phyloP scores from a whole-genome alignment of 2,797 vertebrate species.

The Echiichthys vipera region DNA sequence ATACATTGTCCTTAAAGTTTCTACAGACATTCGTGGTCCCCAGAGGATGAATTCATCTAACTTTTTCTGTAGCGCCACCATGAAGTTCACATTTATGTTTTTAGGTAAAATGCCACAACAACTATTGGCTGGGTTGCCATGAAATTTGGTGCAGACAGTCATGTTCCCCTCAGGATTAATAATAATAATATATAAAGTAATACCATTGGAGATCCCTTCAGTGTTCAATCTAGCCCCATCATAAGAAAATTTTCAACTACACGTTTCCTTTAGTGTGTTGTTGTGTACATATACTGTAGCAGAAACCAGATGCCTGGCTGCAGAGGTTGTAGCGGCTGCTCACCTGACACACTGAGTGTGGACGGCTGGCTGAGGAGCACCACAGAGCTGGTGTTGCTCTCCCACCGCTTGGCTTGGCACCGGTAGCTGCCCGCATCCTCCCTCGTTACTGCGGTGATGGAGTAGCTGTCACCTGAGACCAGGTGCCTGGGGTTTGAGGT shows the following conservation, averaged over 20 bases:
- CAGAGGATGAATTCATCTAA: not conserved
- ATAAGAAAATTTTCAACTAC: too few species aligned
- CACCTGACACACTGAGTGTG: constrained; percentile 71
- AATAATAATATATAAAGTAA: too few species aligned
- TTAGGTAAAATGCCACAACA: too few species aligned
- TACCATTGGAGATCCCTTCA: not conserved
- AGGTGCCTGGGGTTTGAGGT: constrained; percentile 47
- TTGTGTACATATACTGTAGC: not conserved
- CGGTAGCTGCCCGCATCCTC: constrained; percentile 63
- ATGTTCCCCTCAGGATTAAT: not conserved
- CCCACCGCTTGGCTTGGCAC: constrained; percentile 56
- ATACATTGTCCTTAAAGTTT: not conserved
- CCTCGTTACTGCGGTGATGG: constrained; percentile 57
- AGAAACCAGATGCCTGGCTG: constrained; percentile 25
- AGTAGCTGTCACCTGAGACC: constrained; percentile 62
- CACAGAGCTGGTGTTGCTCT: constrained; percentile 25
- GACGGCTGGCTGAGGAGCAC: constrained; percentile 22
- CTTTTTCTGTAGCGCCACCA: too few species aligned
- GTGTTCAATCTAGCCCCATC: too few species aligned
- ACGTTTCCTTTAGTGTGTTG: not conserved
- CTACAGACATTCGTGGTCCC: not conserved
- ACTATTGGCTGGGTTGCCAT: not conserved
- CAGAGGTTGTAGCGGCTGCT: constrained; percentile 26
- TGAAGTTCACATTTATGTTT: too few species aligned
- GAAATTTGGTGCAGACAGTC: not conserved